These are phyloP conservation scores for Orthosia gothica DNA, from an alignment of 2,888 invertebrate species.

Conservation along the genomic window DNA sequence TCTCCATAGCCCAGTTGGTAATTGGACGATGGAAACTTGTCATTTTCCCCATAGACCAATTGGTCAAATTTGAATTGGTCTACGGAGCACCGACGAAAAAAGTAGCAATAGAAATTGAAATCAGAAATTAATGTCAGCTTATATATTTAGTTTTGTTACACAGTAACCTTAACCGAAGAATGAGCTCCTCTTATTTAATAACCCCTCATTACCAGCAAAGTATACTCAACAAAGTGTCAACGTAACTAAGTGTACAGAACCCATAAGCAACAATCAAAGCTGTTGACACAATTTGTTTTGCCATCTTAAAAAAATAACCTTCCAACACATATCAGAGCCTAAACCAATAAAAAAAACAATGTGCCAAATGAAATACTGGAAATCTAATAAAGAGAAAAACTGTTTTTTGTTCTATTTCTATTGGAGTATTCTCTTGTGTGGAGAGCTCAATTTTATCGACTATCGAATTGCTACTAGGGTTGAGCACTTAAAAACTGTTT, in stretches of 20 bases:
- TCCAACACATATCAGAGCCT: conserved; percentile 33
- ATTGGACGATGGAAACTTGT: too few species aligned
- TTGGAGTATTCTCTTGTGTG: conserved; percentile 28
- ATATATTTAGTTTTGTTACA: background rate
- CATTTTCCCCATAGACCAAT: too few species aligned
- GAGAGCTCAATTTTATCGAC: conserved; percentile 45
- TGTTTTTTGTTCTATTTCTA: conserved; percentile 31
- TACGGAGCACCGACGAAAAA: too few species aligned
- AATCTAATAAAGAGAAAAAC: conserved; percentile 51
- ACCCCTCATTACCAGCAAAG: background rate
- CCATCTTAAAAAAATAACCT: conserved; percentile 26
- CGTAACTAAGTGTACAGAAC: conserved; percentile 17
- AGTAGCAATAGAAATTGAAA: too few species aligned
- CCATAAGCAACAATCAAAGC: conserved; percentile 45
- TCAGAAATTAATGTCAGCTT: too few species aligned
- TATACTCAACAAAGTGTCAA: background rate
- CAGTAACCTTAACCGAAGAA: background rate
- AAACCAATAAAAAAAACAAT: conserved; percentile 42
- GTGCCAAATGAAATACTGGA: conserved; percentile 42
- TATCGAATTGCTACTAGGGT: conserved; percentile 47
- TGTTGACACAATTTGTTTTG: conserved; percentile 43
- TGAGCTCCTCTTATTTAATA: conserved; percentile 14
- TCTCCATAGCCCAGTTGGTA: too few species aligned
- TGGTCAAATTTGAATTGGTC: too few species aligned
- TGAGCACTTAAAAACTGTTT: conserved; percentile 29